Conservation (phyloP, 2,113 vertebrate genomes). For the Lagopus leucura region DNA sequence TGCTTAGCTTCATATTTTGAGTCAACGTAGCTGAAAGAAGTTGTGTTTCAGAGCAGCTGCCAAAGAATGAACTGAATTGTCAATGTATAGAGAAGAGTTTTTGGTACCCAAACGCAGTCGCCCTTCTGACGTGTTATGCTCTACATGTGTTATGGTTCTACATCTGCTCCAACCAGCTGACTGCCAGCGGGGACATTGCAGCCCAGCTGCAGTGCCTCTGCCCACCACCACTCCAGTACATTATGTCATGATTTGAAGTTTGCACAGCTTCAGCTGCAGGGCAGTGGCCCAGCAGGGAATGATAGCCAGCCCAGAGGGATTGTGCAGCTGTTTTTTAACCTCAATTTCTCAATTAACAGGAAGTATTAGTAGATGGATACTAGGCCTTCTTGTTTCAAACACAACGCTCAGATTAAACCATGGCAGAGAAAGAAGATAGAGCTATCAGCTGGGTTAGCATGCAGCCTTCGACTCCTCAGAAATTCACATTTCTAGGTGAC, state of each 20-base stretch:
- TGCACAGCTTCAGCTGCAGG: conserved; percentile 43
- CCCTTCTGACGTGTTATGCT: fast-evolving
- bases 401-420: not conserved
- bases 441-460: conserved; percentile 44
- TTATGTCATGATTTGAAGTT: conserved; percentile 40
- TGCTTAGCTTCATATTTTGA: conserved; percentile 19
- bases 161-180: not conserved
- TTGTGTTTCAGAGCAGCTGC: not conserved
- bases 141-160: not conserved
- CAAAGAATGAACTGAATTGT: not conserved
- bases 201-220: conserved; percentile 1
- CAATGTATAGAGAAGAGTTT: not conserved
- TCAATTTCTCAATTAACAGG: not conserved
- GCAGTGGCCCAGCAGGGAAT: conserved; percentile 3
- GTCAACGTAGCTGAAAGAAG: not conserved
- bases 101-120: not conserved
- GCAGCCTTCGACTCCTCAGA: conserved; percentile 56
- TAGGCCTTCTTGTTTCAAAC: not conserved
- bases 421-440: not conserved
- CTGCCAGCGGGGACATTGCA: not conserved
- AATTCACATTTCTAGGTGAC: conserved; percentile 58
- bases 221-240: not conserved
- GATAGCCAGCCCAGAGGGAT: not conserved
- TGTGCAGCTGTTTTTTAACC: not conserved
- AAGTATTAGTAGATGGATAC: not conserved